Percentiles rank a stretch among this genome's conserved stretches.
These are phyloP conservation scores for Knipowitschia caucasica DNA, from an alignment of 2,797 vertebrate species.

Conservation along the genomic window DNA sequence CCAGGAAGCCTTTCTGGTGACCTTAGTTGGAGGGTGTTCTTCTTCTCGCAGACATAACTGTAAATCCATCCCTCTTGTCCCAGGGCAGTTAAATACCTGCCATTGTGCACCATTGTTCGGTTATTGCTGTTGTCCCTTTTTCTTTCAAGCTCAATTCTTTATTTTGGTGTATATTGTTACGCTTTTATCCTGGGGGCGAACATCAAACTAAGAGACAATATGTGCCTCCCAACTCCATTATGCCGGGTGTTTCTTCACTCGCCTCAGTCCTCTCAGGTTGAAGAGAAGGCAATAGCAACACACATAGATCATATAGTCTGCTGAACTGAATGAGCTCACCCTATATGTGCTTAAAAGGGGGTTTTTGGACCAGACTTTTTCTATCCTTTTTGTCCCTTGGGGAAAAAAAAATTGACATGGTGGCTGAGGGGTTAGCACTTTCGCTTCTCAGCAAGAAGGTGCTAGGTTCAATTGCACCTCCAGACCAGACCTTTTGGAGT, in stretches of 20 bases:
- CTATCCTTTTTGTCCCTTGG: too few relatives aligned
- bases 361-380: too few relatives aligned
- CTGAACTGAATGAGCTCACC: slow-evolving; percentile 44
- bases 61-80: slow-evolving; percentile 81
- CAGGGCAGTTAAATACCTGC: slow-evolving; percentile 79
- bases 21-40: slow-evolving; percentile 69
- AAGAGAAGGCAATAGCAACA: slow-evolving; percentile 47
- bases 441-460: too few relatives aligned
- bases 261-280: slow-evolving; percentile 39
- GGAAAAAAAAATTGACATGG: too few relatives aligned
- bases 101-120: slow-evolving; percentile 81
- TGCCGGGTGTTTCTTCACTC: slow-evolving; percentile 34
- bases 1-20: slow-evolving; percentile 73
- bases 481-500: too few relatives aligned
- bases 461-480: too few relatives aligned
- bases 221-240: slow-evolving; percentile 75
- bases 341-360: slow-evolving; percentile 16
- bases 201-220: slow-evolving; percentile 79
- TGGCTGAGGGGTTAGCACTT: too few relatives aligned
- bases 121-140: slow-evolving; percentile 84
- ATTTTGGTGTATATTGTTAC: slow-evolving; percentile 86
- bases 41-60: slow-evolving; percentile 70
- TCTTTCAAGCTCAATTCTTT: slow-evolving; percentile 82
- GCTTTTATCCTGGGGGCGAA: slow-evolving; percentile 79
- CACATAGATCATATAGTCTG: slow-evolving; percentile 51